Base-by-base conservation (phyloP, 2,113 vertebrate genomes). In the Dasypus novemcinctus region DNA sequence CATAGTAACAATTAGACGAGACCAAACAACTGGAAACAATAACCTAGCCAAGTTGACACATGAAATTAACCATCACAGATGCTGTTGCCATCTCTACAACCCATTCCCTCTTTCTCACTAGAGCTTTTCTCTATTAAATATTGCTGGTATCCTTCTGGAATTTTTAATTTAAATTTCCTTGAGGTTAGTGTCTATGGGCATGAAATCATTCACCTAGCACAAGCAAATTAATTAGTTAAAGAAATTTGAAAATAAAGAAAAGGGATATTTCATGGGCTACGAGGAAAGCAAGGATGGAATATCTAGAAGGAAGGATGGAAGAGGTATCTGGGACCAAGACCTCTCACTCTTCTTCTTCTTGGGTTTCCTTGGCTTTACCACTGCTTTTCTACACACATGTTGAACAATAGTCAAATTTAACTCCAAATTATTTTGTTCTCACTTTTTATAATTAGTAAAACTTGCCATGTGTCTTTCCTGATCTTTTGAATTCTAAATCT, bases 141-240 rank as follows among this genome's bases (percentile, higher is more conserved):
- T 79, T 96, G 76, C 93, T 91, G 20, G 83, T 84, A 76, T 61
- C 52, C 83, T 92, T 92, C 87, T 95, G 79, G 64, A 91, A 87
- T 93, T 92, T 95, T 95, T 95, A 93, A 87, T 97, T 85, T 87
- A 59, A 91, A 38, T 14, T 78, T 87, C 85, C 52, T 92, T 92
- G 71, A 95, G 57, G 43, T 90, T 82, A 93, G 38, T 64, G 9
- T 29, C 64, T 84, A 5, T 69, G 69, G 59, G 41, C 46, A n/a
- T 86, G 38, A 86, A 79, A 86, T 87, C 21, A 76, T 38, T 92
- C 11, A 13, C 14, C 29, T 52, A 23, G 46, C 5, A 80, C 17
- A 90, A 75, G n/a, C 8, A 93, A 84, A 88, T 43, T 76, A 59
- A 69, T 52, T 43, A 83, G 80, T 79, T 84, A 41, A 38, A 46